phyloP scores from a whole-genome alignment of 2,113 vertebrate species.

The rabbit (Oryctolagus cuniculus) region mOryCun1.1 NC_091437.1:47476501-47477000 shows the following conservation, averaged over 20 bases:
- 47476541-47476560: too few relatives aligned
- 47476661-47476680: neutral
- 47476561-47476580: neutral
- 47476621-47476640: neutral
- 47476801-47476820: neutral
- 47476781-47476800: neutral
- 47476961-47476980: constrained; percentile 36
- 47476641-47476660: neutral
- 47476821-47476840: neutral
- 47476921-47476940: constrained; percentile 13
- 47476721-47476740: neutral
- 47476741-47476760: neutral
- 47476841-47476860: neutral
- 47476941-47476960: constrained; percentile 37
- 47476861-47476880: neutral
- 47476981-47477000: constrained; percentile 55
- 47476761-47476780: neutral
- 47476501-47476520: too few relatives aligned
- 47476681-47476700: neutral
- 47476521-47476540: too few relatives aligned
- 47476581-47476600: neutral
- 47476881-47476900: neutral
- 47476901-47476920: constrained; percentile 27
- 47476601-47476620: constrained; percentile 3
- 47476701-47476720: neutral